phyloP scores from a whole-genome alignment of 2,888 invertebrate genomes.

The Lamellibrachia satsuma region DNA sequence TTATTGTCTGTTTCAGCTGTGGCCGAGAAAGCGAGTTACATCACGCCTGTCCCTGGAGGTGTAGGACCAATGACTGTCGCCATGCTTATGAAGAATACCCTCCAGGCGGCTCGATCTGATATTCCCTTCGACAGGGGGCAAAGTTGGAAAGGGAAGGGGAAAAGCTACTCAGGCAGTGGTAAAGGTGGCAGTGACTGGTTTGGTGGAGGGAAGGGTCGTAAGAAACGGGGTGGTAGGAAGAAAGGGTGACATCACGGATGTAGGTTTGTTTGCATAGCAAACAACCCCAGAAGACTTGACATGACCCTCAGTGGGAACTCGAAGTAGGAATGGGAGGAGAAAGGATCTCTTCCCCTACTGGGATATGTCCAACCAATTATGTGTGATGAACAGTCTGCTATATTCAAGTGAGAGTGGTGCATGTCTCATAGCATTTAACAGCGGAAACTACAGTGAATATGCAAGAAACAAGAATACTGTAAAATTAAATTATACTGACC shows the following conservation, averaged over 20 bases:
- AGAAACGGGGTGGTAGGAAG: background rate
- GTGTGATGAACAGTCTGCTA: background rate
- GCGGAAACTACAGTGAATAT: background rate
- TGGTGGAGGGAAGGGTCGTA: background rate
- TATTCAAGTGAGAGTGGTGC: background rate
- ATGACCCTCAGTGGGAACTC: background rate
- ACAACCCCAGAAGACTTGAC: background rate
- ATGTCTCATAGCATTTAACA: background rate
- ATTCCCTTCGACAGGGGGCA: background rate
- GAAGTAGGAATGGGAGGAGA: background rate
- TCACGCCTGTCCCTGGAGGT: slow-evolving; percentile 92
- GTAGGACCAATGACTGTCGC: slow-evolving; percentile 93
- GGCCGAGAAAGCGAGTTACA: slow-evolving; percentile 80
- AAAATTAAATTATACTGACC: background rate
- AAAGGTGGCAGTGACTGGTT: background rate
- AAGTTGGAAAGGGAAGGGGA: background rate
- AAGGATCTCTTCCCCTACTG: background rate
- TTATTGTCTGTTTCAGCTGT: slow-evolving; percentile 70
- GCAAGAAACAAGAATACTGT: background rate
- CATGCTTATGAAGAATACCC: slow-evolving; percentile 90
- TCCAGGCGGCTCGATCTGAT: slow-evolving; percentile 72
- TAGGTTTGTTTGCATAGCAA: background rate
- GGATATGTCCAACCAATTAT: background rate
- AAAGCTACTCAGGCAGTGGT: background rate
- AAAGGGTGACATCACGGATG: background rate